phyloP scores from a whole-genome alignment of 1,140 invertebrate species.

The Reticulitermes speratus region DNA sequence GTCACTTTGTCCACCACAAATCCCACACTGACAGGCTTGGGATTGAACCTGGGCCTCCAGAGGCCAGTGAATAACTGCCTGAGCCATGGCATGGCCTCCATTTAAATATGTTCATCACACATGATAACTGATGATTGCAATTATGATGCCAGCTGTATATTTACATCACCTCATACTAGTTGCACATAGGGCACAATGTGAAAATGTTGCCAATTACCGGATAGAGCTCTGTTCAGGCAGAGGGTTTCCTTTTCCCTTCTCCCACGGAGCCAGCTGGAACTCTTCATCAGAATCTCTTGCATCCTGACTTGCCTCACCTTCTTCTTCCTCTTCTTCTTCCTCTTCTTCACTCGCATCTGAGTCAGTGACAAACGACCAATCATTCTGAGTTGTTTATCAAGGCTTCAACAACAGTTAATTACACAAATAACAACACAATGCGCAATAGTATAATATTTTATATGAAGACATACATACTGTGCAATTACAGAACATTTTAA shows the following conservation, averaged over 20 bases:
- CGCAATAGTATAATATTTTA: too few relatives aligned
- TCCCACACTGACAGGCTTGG: too few relatives aligned
- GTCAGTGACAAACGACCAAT: neutral
- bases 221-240: constrained; percentile 5
- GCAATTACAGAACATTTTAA: too few relatives aligned
- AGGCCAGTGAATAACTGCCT: too few relatives aligned
- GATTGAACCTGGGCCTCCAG: too few relatives aligned
- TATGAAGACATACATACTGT: too few relatives aligned
- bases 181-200: too few relatives aligned
- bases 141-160: too few relatives aligned
- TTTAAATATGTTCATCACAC: too few relatives aligned
- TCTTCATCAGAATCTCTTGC: constrained; percentile 19
- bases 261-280: neutral
- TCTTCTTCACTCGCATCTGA: neutral
- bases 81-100: too few relatives aligned
- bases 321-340: constrained; percentile 25
- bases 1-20: too few relatives aligned
- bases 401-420: neutral
- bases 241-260: neutral
- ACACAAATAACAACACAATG: neutral
- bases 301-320: constrained; percentile 35
- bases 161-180: too few relatives aligned
- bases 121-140: neutral
- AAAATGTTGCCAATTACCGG: neutral
- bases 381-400: neutral